Conservation (phyloP, 2,797 vertebrate species). For the Onychomys leucogaster region DNA sequence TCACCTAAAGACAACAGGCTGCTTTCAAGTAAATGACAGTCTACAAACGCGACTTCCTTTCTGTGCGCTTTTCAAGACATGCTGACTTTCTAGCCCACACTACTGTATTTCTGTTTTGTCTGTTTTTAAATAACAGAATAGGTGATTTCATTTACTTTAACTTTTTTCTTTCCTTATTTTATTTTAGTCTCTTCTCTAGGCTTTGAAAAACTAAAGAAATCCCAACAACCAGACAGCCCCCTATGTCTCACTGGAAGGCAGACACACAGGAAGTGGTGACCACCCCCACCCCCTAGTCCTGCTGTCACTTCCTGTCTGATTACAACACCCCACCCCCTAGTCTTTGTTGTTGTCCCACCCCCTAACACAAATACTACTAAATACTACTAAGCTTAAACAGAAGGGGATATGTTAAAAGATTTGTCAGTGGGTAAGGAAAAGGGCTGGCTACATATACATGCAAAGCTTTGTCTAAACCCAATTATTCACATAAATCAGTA, state of each 20-base stretch:
- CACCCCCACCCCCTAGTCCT: background rate
- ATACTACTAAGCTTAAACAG: background rate
- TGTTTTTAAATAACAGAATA: background rate
- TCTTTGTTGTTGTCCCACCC: background rate
- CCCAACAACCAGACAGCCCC: background rate
- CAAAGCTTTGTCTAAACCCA: background rate
- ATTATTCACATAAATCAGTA: background rate
- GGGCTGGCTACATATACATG: background rate
- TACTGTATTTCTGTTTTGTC: background rate
- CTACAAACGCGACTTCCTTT: background rate
- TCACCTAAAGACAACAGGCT: background rate
- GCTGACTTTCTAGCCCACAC: background rate
- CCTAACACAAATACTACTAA: background rate
- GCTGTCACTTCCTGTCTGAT: background rate
- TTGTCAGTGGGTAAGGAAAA: background rate
- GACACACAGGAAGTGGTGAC: background rate
- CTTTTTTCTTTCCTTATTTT: background rate
- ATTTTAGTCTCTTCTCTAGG: background rate
- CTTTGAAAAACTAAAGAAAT: constrained; percentile 19
- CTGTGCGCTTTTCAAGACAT: background rate
- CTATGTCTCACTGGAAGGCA: background rate
- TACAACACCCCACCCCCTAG: background rate
- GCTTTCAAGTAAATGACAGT: background rate
- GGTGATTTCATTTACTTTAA: background rate
- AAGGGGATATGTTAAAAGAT: background rate